Conservation (phyloP, 2,888 invertebrate species). For the Napeogenes inachia region DNA sequence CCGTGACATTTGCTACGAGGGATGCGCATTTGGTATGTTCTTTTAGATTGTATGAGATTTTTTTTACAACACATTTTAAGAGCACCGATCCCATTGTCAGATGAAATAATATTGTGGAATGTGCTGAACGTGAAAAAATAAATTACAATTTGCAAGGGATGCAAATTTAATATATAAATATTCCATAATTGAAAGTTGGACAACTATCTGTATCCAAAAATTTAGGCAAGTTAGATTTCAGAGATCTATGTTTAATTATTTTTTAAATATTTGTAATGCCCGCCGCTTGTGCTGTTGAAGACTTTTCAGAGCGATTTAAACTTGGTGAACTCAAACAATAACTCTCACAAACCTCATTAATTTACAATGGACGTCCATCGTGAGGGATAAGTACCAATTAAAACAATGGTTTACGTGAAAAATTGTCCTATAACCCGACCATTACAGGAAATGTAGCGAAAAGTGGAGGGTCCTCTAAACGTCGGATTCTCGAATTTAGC, state of each 20-base stretch:
- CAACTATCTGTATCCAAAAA: no score
- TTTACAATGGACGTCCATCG: slow-evolving; percentile 38
- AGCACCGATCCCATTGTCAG: no score
- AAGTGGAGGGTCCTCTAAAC: slow-evolving; percentile 42
- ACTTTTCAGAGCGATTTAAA: slow-evolving; percentile 17
- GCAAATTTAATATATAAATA: no score
- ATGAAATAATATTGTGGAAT: no score
- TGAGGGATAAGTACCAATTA: slow-evolving; percentile 60
- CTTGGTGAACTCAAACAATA: slow-evolving; percentile 29
- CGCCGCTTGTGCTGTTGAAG: slow-evolving; percentile 15
- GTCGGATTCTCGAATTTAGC: slow-evolving; percentile 50
- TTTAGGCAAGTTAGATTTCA: no score
- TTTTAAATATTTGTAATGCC: slow-evolving; percentile 14
- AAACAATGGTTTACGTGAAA: slow-evolving; percentile 51
- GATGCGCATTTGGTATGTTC: slow-evolving; percentile 92
- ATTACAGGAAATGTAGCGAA: slow-evolving; percentile 30
- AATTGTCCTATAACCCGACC: slow-evolving; percentile 37
- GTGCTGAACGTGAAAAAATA: no score
- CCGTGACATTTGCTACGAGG: slow-evolving; percentile 93
- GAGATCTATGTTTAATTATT: no score
- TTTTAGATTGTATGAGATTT: no score
- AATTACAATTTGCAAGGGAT: no score
- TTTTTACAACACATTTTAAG: no score
- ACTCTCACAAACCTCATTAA: slow-evolving; percentile 45
- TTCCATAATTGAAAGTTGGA: no score